phyloP scores from a whole-genome alignment of 2,797 vertebrate genomes.

The Brachymystax lenok region DNA sequence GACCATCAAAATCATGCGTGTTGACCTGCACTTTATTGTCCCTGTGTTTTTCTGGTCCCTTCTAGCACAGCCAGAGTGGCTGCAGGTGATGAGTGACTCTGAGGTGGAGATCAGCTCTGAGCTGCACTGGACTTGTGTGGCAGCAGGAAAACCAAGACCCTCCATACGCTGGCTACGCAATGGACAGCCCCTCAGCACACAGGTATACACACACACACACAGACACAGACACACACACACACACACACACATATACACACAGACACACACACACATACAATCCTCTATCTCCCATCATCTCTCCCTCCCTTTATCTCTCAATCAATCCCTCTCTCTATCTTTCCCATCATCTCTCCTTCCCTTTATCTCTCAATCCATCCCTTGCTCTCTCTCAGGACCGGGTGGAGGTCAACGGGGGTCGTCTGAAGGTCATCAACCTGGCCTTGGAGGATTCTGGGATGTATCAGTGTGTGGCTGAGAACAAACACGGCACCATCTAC shows the following conservation, averaged over 20 bases:
- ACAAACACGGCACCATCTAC: conserved; percentile 95
- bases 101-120: conserved; percentile 94
- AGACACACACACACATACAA: too few species aligned
- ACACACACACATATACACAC: neutral
- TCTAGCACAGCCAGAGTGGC: conserved; percentile 93
- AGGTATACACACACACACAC: conserved; percentile 71
- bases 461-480: conserved; percentile 98
- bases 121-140: conserved; percentile 90
- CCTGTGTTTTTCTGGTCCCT: neutral
- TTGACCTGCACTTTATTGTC: too few species aligned
- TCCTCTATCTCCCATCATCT: too few species aligned
- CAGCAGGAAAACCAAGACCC: conserved; percentile 91
- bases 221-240: conserved; percentile 4
- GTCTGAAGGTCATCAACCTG: conserved; percentile 87
- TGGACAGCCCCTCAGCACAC: conserved; percentile 81
- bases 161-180: conserved; percentile 88
- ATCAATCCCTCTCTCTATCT: too few species aligned
- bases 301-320: too few species aligned
- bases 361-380: neutral
- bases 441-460: conserved; percentile 94
- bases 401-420: conserved; percentile 83
- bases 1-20: neutral
- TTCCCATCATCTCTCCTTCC: too few species aligned
- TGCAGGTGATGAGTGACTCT: conserved; percentile 91
- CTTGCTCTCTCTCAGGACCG: conserved; percentile 76